Evolutionary conservation across 2,888 invertebrate genomes (phyloP).

Genomic region (Rutpela maculata): DNA sequence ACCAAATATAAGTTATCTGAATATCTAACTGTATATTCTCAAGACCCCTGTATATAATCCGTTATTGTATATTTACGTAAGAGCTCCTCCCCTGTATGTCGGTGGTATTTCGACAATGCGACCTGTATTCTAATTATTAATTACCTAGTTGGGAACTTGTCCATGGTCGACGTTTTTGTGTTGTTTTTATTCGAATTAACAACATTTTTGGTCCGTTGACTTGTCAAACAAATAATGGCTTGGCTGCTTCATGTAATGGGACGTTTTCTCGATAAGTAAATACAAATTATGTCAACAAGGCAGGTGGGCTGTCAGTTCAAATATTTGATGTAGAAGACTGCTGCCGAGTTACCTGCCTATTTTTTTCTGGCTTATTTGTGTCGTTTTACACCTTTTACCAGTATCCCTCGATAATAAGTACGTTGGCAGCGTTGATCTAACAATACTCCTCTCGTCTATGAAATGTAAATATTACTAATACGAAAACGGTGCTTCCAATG

Average conservation of each 20-base stretch:
- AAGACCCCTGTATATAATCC: too few species aligned
- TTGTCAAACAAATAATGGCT: slow-evolving; percentile 48
- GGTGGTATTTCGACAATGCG: slow-evolving; percentile 11
- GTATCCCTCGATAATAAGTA: slow-evolving; percentile 13
- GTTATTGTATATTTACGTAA: too few species aligned
- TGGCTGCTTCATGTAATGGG: slow-evolving; percentile 40
- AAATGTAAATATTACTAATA: not conserved
- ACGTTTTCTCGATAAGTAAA: slow-evolving; percentile 49
- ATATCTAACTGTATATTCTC: too few species aligned
- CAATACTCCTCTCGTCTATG: not conserved
- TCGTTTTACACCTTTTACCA: slow-evolving; percentile 38
- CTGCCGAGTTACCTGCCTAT: slow-evolving; percentile 48
- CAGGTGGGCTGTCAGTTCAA: slow-evolving; percentile 55
- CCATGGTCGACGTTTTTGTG: slow-evolving; percentile 12
- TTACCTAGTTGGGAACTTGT: slow-evolving; percentile 10
- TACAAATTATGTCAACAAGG: slow-evolving; percentile 53
- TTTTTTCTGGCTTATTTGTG: slow-evolving; percentile 38
- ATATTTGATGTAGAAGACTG: slow-evolving; percentile 52
- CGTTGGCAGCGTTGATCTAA: not conserved
- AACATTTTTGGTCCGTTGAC: slow-evolving; percentile 50
- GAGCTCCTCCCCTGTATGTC: not conserved
- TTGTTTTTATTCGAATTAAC: slow-evolving; percentile 45
- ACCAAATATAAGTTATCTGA: too few species aligned
- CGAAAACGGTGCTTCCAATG: not conserved
- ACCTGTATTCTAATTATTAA: slow-evolving; percentile 13